phyloP scores from a whole-genome alignment of 2,797 vertebrate species.

The Squalus acanthias region DNA sequence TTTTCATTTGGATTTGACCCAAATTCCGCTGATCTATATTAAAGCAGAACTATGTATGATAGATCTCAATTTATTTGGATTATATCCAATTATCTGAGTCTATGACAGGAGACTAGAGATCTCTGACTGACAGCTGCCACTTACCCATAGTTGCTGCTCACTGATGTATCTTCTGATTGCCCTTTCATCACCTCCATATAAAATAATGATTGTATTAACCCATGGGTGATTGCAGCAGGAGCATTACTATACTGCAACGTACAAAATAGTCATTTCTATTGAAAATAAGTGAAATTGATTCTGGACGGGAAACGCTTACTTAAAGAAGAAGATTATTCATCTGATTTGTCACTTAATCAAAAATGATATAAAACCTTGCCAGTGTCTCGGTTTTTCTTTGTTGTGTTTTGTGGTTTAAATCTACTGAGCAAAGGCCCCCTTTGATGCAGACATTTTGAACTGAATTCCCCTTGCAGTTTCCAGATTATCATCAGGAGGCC shows the following conservation, averaged over 20 bases:
- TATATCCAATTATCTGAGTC: not conserved
- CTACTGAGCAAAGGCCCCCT: not conserved
- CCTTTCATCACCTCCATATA: not conserved
- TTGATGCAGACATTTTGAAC: not conserved
- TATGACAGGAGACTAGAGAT: not conserved
- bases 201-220: not conserved
- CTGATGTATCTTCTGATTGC: not conserved
- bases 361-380: not conserved
- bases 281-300: not conserved
- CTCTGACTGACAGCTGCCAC: not conserved
- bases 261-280: not conserved
- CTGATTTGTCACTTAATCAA: not conserved
- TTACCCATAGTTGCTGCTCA: not conserved
- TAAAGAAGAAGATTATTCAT: not conserved
- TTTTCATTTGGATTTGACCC: not conserved
- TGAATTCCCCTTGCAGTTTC: too few species aligned
- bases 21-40: not conserved
- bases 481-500: too few species aligned
- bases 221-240: not conserved
- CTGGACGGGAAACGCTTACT: not conserved
- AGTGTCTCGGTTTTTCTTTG: not conserved
- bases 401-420: not conserved
- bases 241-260: not conserved
- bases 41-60: not conserved
- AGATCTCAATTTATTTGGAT: not conserved